Base-by-base conservation (phyloP, 2,888 invertebrate species). In the Hypsopygia costalis region DNA sequence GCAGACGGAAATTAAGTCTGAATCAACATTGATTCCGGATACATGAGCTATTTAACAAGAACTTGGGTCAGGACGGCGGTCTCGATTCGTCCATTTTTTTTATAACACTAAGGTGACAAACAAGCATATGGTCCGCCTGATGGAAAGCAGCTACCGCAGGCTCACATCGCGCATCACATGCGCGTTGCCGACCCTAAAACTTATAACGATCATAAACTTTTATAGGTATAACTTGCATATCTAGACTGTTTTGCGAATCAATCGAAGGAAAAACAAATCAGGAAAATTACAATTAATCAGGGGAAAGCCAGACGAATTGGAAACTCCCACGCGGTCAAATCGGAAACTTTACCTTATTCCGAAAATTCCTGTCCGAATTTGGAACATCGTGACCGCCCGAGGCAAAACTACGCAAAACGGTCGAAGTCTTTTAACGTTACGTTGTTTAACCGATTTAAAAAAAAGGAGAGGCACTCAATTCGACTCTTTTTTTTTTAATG, bases 1-100 rank as follows among this genome's bases (percentile, higher is more conserved):
- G 51, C 50, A 54, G 49, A 48, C 73, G 76, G 81, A 79, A 75
- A 78, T 79, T 71, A 72, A 57, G 61, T 62, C 63, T 61, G 69
- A 69, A 62, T 74, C 64, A 58, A 62, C 60, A 58, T 43, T 55
- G 58, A 55, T 61, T 65, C 62, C 63, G 69, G 63, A 64, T 55
- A 47, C 51, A 1, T 53, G 56, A 54, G 41, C 57, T 52, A 58
- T 62, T 58, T 44, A 47, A 46, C 41, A 20, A 37, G 46, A 46
- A 44, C 34, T 30, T 30, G 30, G 30, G 30, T 37, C 36, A 37
- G 31, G 22, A 36, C 9, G 36, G 11, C 36, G 1, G 16, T 29
- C 28, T 29, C 27, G 11, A 20, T 28, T 3, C 20, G n/a, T 12
- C 16, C n/a, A n/a, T n/a, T n/a, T n/a, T n/a, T n/a, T n/a, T n/a